Base-by-base conservation (phyloP, 1,140 invertebrate genomes). In the Pinna nobilis region DNA sequence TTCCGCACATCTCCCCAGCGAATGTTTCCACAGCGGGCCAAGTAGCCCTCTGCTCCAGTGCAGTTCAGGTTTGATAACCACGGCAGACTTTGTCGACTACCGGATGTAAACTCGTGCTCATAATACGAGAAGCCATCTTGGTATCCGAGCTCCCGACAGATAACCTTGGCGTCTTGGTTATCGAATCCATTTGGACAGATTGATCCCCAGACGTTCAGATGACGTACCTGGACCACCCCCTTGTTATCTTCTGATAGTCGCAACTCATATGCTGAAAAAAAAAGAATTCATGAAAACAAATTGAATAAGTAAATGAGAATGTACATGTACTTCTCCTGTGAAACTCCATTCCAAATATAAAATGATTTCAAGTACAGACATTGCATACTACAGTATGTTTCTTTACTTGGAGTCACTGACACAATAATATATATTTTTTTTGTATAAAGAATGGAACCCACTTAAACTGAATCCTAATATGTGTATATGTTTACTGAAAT, bases 141-240 rank as follows among this genome's bases (percentile, higher is more conserved):
- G 50, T 75, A 88, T 13, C 82, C 82, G 3, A 83, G 55, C 51
- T 84, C 76, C 18, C 79, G 60, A 70, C 86, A 88, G 18, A 83
- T 71, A 20, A 88, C 86, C 13, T 61, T 76, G 9, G 85, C 86
- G 71, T 82, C 84, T n/a, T 77, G 79, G 66, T 83, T 76, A 44
- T 83, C 79, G 66, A 83, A 87, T 1, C 80, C 81, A 60, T 82
- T 76, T 15, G 75, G 59, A 67, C 86, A 88, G 13, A 88, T 81
- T 30, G 75, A 68, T 23, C 86, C 86, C 72, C 80, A 77, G 15
- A 82, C 76, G 39, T 77, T 79, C 33, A 84, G 51, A 67, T 82
- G 65, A 18, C 69, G 67, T 11, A 82, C 79, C 32, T 77, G 60
- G n/a, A 78, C 77, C 20, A 73, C 51, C 35, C 70, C 61, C 64